These are phyloP conservation scores for Papilio helenus DNA, from an alignment of 1,140 invertebrate species.

Conservation along the genomic window DNA sequence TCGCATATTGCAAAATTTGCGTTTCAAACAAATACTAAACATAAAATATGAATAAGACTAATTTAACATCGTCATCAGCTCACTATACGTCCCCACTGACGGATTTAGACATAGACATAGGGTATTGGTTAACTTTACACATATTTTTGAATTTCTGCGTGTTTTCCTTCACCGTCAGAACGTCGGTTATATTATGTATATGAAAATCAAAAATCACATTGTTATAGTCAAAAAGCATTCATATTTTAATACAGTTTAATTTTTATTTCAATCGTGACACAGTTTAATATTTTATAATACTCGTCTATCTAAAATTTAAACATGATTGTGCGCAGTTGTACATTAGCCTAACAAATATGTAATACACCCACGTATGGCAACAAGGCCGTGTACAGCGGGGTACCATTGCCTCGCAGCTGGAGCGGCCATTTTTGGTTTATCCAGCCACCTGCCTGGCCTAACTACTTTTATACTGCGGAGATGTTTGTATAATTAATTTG, in stretches of 20 bases:
- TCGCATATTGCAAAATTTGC: too few species aligned
- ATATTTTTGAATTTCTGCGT: too few species aligned
- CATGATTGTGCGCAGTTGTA: neutral
- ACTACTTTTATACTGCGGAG: neutral
- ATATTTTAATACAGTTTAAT: neutral
- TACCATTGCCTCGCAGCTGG: neutral
- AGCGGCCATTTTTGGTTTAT: constrained; percentile 5
- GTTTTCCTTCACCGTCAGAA: too few species aligned
- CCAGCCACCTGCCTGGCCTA: neutral
- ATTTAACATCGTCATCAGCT: too few species aligned
- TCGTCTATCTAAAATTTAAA: neutral
- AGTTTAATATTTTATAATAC: neutral
- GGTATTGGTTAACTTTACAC: too few species aligned
- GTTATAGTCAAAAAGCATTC: too few species aligned
- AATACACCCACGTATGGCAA: neutral
- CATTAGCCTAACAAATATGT: neutral
- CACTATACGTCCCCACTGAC: too few species aligned
- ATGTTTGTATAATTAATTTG: constrained; percentile 5
- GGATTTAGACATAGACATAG: too few species aligned
- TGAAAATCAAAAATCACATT: too few species aligned
- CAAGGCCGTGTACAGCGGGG: neutral
- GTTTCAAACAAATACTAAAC: too few species aligned
- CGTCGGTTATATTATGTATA: too few species aligned
- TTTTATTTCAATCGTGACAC: neutral
- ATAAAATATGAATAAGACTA: too few species aligned